Base-by-base conservation (phyloP, 2,113 vertebrate genomes). In the Noturus placidus region DNA sequence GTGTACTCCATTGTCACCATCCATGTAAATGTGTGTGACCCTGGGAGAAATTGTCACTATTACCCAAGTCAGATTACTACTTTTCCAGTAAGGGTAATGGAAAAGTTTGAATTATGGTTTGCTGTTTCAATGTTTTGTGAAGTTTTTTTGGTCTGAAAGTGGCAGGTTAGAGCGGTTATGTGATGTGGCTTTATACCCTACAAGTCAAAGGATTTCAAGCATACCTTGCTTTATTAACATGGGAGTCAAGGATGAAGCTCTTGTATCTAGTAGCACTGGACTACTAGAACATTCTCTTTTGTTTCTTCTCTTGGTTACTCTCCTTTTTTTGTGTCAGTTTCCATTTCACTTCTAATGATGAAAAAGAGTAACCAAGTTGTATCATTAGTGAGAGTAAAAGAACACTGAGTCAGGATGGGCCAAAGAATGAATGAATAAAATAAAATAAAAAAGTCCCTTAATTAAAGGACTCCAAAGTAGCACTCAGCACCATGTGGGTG, bases 11-110 rank as follows among this genome's bases (percentile, higher is more conserved):
- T 67, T 54, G 59, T 35, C 38, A 5, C 52, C 35, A 15, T 59
- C 52, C 27, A 22, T 27, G 72, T 15, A 42, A 42, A 33, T 72
- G 30, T 61, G 11, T 77, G 63, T 80, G 74, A 86, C 42, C 76
- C 25, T 61, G 81, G 54, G 54, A 46, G 42, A n/a, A 84, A 83
- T 67, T 57, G 61, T 56, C 59, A 42, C 76, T 46, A 81, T 80
- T 50, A 81, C 13, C 76, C 76, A 42, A 57, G 4, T 46, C 57
- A 82, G 25, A 65, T 82, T 46, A n/a, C 57, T n/a, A 19, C 80
- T 27, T 82, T 82, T 13, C 35, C 80, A 63, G 35, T 27, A 56
- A 80, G 46, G 61, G 19, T 50, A 27, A 50, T 80, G 76, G 46
- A 38, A 69, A 38, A 46, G 17, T 56, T 87, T 25, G 57, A 69